Evolutionary conservation across 2,888 invertebrate genomes (phyloP).

Genomic region (Asteroscopus sphinx): DNA sequence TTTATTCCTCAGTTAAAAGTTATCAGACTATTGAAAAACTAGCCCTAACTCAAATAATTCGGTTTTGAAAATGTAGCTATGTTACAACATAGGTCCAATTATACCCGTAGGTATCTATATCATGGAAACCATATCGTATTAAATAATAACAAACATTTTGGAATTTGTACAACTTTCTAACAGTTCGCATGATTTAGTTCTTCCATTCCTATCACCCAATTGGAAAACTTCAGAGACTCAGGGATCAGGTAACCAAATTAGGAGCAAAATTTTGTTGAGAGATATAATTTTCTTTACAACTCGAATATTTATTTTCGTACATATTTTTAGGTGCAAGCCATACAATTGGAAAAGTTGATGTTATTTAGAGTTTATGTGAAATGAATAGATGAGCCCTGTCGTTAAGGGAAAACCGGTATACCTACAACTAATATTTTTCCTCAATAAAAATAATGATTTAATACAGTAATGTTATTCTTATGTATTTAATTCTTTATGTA

Average conservation of each 20-base stretch:
- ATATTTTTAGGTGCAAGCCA: constrained; percentile 10
- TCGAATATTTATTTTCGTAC: constrained; percentile 20
- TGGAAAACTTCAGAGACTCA: constrained; percentile 40
- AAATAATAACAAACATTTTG: constrained; percentile 29
- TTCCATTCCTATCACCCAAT: constrained; percentile 48
- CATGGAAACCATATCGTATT: constrained; percentile 13
- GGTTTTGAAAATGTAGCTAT: no score
- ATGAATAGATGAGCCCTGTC: not conserved
- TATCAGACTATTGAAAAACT: no score
- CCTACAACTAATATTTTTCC: no score
- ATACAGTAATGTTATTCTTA: no score
- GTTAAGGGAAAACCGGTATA: no score
- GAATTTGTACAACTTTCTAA: constrained; percentile 37
- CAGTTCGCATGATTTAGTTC: constrained; percentile 48
- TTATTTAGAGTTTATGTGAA: constrained; percentile 4
- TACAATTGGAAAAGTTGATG: constrained; percentile 15
- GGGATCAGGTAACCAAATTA: constrained; percentile 48
- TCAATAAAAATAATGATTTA: no score
- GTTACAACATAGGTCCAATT: constrained; percentile 1
- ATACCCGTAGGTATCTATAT: constrained; percentile 7
- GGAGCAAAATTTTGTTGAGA: constrained; percentile 28
- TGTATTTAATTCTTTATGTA: no score
- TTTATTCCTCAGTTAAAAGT: no score
- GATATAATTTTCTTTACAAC: constrained; percentile 31
- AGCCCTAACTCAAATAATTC: no score